These are phyloP conservation scores for zebrafish (Danio rerio) DNA, from an alignment of 2,113 vertebrate genomes.

Conservation along the genomic window GRCz12tu NC_133196.1:10378501-10379000, in stretches of 20 bases:
- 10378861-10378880: not conserved
- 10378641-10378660: too few relatives aligned
- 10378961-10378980: not conserved
- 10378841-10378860: not conserved
- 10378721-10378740: not conserved
- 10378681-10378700: not conserved
- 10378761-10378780: not conserved
- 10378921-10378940: not conserved
- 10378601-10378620: too few relatives aligned
- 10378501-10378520: too few relatives aligned
- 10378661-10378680: not conserved
- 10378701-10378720: not conserved
- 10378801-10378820: not conserved
- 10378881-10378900: not conserved
- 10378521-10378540: too few relatives aligned
- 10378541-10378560: too few relatives aligned
- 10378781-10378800: not conserved
- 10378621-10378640: too few relatives aligned
- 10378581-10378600: too few relatives aligned
- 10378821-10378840: not conserved
- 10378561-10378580: too few relatives aligned
- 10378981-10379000: not conserved
- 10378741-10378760: not conserved
- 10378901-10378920: slow-evolving; percentile 6
- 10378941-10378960: not conserved